These are phyloP conservation scores for Sturnira hondurensis DNA, from an alignment of 2,113 vertebrate species.

Conservation along the genomic window DNA sequence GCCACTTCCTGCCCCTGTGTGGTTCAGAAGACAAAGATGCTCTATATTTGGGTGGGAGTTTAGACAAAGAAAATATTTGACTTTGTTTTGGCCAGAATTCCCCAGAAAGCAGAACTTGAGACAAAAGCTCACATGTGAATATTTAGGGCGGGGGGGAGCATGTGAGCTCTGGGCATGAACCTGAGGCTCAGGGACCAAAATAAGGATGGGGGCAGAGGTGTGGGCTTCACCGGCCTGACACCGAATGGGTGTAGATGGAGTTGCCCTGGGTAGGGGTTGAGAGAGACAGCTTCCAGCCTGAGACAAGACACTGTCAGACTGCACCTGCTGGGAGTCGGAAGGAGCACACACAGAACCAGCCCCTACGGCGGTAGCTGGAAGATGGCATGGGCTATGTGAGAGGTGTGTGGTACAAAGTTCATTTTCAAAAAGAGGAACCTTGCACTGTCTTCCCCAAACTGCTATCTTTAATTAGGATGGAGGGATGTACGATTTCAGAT, in stretches of 20 bases:
- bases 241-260: neutral
- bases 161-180: fast-evolving
- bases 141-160: neutral
- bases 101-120: neutral
- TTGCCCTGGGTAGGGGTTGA: neutral
- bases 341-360: neutral
- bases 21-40: neutral
- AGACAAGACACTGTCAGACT: neutral
- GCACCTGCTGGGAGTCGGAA: neutral
- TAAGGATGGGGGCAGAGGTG: neutral
- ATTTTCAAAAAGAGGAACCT: neutral
- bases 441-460: neutral
- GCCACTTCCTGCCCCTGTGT: neutral
- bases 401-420: neutral
- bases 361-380: neutral
- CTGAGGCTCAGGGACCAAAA: neutral
- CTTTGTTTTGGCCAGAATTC: neutral
- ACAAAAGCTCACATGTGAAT: neutral
- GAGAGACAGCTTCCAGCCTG: neutral
- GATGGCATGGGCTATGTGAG: neutral
- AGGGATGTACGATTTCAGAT: neutral
- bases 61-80: neutral
- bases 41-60: neutral
- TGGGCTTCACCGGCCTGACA: neutral
- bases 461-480: neutral